Evolutionary conservation across 2,797 vertebrate species (phyloP).

Genomic region (Bradypus variegatus): DNA sequence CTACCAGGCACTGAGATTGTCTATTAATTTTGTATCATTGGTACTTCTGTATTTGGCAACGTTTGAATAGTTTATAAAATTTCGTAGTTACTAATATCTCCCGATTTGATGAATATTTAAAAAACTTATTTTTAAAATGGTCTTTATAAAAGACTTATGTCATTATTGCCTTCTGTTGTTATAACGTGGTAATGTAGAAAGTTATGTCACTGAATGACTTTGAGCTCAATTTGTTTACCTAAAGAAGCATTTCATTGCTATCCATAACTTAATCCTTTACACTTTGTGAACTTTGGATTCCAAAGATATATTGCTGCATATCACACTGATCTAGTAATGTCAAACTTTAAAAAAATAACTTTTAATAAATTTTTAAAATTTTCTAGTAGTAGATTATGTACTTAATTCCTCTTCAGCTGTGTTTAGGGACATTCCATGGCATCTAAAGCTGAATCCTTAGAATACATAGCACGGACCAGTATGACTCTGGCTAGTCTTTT

Average conservation of each 20-base stretch:
- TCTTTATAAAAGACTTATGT: background rate
- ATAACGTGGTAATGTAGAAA: constrained; percentile 22
- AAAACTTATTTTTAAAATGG: constrained; percentile 30
- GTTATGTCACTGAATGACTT: background rate
- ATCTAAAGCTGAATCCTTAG: background rate
- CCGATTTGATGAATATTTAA: background rate
- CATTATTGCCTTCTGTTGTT: background rate
- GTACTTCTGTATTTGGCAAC: constrained; percentile 3
- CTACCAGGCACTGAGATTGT: background rate
- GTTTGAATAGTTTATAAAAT: background rate
- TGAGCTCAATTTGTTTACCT: background rate
- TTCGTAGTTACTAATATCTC: constrained; percentile 10
- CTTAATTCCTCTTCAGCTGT: background rate
- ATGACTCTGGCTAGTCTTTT: background rate
- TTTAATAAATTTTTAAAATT: background rate
- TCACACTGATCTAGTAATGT: background rate
- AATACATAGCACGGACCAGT: background rate
- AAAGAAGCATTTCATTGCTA: constrained; percentile 33
- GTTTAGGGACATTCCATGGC: background rate
- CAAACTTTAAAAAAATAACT: constrained; percentile 11
- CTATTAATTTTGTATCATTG: background rate
- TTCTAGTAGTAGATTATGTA: background rate
- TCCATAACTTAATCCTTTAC: constrained; percentile 22
- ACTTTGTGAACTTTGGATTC: constrained; percentile 28
- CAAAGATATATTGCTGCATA: background rate